Evolutionary conservation across 2,797 vertebrate species (phyloP), one percentile per base, ranked within the genome.

Genomic region (Ceryle rudis): DNA sequence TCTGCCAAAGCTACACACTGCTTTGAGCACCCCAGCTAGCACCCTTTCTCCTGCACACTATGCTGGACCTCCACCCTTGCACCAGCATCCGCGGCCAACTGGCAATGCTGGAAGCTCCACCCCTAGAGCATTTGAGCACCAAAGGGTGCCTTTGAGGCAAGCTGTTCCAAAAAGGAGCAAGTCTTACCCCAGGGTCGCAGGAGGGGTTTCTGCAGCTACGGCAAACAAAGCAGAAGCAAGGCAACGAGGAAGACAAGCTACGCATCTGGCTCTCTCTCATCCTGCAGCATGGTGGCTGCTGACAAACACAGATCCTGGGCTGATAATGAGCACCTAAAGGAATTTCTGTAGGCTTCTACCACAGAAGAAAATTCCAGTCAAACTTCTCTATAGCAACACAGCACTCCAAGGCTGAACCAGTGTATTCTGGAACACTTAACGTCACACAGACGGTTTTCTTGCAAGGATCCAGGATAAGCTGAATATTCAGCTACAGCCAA

Each of bases 221-320:
- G 75, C 52, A 85, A 54, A n/a, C 37, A 14, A 25, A 33, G 20
- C 0, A 46, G 28, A 21, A 77, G 26, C 62, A 47, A 33, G 14
- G 33, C n/a, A 46, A 7, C 4, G 22, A 81, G 47, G 73, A 75
- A 65, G 28, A 35, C 6, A 35, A 81, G 7, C 2, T 0, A 1
- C 2, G 16, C 25, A 16, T 8, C 49, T 64, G 42, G 18, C 25
- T 49, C 73, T 33, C 35, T 47, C 83, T 84, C 58, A 5, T 3
- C 26, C 69, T 6, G 1, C 18, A 64, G 80, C 37, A 1, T 14
- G 13, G 55, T 1, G 2, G 73, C 74, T 93, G 74, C 70, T 39
- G 11, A 12, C 72, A 35, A 4, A 52, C 58, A 29, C 0, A 0
- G 42, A 41, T 52, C 28, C 10, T 2, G 3, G 14, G 2, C 61